Evolutionary conservation across 30 jellyfish, hydroid and myxozoan genomes (phyloP).

Genomic region (Chironex yamaguchii): DNA sequence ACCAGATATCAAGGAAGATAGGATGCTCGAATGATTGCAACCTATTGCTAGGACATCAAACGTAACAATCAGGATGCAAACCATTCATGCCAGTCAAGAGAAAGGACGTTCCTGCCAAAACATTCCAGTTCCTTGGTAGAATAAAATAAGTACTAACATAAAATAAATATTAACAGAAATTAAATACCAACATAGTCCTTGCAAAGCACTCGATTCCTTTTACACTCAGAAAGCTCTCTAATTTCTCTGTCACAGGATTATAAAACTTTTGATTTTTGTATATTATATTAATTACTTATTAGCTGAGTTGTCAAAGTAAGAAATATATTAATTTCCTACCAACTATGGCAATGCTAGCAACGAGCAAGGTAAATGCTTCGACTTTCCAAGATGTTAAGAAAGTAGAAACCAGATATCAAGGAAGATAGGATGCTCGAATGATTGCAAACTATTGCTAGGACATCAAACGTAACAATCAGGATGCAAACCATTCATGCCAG

Average conservation of each 20-base stretch:
- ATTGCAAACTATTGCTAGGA: background rate
- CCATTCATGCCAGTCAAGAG: background rate
- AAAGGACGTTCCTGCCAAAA: constrained; percentile 8
- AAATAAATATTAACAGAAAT: no score
- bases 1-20: constrained; percentile 7
- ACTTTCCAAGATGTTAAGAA: background rate
- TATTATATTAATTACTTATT: no score
- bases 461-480: background rate
- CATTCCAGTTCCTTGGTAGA: background rate
- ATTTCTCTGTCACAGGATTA: no score
- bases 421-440: constrained; percentile 5
- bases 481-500: no score
- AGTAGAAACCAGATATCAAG: background rate
- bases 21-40: background rate
- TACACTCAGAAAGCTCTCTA: no score
- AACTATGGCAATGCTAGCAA: background rate
- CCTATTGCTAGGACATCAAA: background rate
- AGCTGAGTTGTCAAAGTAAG: no score
- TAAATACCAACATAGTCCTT: no score
- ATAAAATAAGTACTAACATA: no score
- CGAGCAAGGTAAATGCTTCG: no score
- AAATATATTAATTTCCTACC: background rate
- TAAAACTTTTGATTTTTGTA: no score
- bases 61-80: no score
- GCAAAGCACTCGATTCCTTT: no score